phyloP scores from a whole-genome alignment of 2,113 vertebrate species.

The Ptilorrhoa leucosticta region DNA sequence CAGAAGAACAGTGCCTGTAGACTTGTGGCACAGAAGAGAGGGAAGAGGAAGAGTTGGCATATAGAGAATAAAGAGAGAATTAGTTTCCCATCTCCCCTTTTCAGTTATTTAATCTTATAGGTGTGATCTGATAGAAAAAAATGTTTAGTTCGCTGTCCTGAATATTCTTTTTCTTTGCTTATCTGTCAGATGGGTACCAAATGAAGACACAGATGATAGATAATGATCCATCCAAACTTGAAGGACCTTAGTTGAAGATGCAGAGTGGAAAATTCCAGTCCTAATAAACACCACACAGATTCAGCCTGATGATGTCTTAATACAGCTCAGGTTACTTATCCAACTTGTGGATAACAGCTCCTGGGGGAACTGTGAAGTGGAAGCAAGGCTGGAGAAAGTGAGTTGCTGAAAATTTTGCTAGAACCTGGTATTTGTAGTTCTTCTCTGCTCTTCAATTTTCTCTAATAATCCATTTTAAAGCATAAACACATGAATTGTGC shows the following conservation, averaged over 20 bases:
- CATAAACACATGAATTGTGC: not conserved
- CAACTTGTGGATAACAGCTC: not conserved
- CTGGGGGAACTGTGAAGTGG: not conserved
- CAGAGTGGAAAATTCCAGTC: not conserved
- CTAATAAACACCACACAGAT: not conserved
- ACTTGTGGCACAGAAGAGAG: not conserved
- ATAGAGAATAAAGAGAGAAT: not conserved
- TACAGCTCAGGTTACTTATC: not conserved
- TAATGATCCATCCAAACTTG: not conserved
- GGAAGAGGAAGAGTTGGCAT: not conserved
- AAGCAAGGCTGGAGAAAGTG: not conserved
- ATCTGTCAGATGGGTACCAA: not conserved
- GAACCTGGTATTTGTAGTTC: not conserved
- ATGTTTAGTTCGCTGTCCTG: not conserved
- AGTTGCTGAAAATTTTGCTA: not conserved
- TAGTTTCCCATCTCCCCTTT: not conserved
- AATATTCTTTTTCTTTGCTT: not conserved
- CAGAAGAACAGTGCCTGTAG: not conserved
- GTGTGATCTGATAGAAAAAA: not conserved
- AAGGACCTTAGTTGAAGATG: not conserved
- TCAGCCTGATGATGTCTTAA: not conserved
- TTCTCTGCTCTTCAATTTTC: not conserved
- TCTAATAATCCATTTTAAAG: not conserved
- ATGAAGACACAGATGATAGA: not conserved
- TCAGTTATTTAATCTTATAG: not conserved